These are phyloP conservation scores for Callinectes sapidus DNA, from an alignment of 2,888 invertebrate species.

Conservation along the genomic window DNA sequence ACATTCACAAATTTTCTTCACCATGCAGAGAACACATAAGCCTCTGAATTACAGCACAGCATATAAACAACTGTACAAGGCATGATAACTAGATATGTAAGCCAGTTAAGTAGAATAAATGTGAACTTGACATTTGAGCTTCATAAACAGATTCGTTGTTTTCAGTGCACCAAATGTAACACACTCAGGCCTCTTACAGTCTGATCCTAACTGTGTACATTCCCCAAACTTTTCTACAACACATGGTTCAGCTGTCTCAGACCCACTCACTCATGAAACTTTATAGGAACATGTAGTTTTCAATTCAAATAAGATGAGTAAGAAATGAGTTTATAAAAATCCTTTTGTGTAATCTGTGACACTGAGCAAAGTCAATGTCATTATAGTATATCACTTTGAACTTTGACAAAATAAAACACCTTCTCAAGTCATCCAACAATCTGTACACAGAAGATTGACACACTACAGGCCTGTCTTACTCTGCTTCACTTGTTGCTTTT, in stretches of 20 bases:
- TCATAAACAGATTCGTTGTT: constrained; percentile 26
- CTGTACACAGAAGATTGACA: background rate
- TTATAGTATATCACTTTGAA: background rate
- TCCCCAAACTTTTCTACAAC: background rate
- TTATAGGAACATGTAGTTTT: background rate
- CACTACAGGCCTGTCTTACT: background rate
- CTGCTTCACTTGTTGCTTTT: background rate
- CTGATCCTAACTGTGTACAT: background rate
- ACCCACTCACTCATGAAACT: background rate
- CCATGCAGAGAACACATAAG: constrained; percentile 28
- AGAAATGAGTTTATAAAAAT: background rate
- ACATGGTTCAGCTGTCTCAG: background rate
- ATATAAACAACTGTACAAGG: background rate
- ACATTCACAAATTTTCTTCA: background rate
- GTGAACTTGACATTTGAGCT: constrained; percentile 35
- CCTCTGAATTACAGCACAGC: constrained; percentile 24
- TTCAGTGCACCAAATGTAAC: background rate
- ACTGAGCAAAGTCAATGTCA: background rate
- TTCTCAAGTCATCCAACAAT: background rate
- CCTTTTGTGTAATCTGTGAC: no score
- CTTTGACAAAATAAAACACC: background rate
- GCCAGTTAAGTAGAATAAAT: constrained; percentile 4
- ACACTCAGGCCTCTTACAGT: background rate
- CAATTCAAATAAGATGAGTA: background rate
- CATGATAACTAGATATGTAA: constrained; percentile 12